Conservation (phyloP, 1,140 invertebrate species). For the Panulirus ornatus region DNA sequence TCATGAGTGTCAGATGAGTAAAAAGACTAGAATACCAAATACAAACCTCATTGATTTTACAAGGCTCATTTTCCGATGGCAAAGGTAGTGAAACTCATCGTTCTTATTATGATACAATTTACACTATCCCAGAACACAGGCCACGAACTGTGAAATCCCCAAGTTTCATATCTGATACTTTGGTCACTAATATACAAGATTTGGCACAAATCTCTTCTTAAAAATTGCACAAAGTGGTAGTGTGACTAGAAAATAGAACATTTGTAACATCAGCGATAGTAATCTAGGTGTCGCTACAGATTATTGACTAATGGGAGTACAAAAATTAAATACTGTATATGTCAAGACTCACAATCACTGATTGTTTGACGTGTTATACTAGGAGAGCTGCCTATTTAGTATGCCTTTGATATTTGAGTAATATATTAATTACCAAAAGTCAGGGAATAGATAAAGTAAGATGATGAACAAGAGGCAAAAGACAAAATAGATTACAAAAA, state of each 20-base stretch:
- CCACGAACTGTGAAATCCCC: neutral
- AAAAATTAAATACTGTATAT: constrained; percentile 47
- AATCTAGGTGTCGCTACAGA: constrained; percentile 38
- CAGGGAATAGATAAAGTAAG: constrained; percentile 27
- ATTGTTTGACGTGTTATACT: constrained; percentile 7
- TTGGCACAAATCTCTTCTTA: constrained; percentile 47
- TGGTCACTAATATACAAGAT: constrained; percentile 19
- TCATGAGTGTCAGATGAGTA: constrained; percentile 34
- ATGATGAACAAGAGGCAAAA: constrained; percentile 16
- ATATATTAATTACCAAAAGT: constrained; percentile 23
- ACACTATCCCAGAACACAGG: neutral
- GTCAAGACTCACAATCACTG: constrained; percentile 25
- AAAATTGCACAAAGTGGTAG: constrained; percentile 56
- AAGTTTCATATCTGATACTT: neutral
- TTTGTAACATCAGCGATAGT: constrained; percentile 43
- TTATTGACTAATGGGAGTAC: neutral
- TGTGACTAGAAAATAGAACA: constrained; percentile 63
- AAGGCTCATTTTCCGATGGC: neutral
- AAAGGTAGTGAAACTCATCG: neutral
- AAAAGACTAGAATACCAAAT: constrained; percentile 27
- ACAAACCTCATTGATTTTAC: neutral
- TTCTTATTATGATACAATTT: neutral
- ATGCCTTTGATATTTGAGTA: constrained; percentile 24
- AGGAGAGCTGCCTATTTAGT: constrained; percentile 26
- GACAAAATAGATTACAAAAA: constrained; percentile 35